Conservation (phyloP, 2,797 vertebrate species). For the Parotocinclus haroldoi region DNA sequence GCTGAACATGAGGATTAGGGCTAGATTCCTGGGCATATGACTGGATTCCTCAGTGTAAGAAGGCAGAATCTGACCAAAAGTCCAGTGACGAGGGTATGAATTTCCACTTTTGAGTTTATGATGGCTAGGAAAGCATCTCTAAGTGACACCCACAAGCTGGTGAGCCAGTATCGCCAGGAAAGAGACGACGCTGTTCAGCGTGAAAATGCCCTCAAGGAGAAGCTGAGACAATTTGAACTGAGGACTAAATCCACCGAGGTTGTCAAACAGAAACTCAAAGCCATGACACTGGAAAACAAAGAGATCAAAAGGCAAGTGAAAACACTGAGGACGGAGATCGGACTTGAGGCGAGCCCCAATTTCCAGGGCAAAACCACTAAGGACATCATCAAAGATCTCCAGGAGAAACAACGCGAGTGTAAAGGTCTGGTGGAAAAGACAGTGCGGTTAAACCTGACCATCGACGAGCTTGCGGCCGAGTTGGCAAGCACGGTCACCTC, state of each 20-base stretch:
- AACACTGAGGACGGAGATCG: constrained; percentile 70
- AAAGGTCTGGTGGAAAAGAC: constrained; percentile 66
- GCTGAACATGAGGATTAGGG: neutral
- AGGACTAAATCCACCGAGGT: constrained; percentile 68
- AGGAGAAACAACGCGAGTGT: constrained; percentile 73
- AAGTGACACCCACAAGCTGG: constrained; percentile 71
- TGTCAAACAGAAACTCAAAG: constrained; percentile 73
- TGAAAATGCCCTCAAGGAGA: constrained; percentile 70
- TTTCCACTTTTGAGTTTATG: constrained; percentile 27
- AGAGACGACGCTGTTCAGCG: constrained; percentile 74
- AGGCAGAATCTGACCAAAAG: neutral
- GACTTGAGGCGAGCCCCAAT: constrained; percentile 70
- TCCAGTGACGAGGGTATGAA: constrained; percentile 1
- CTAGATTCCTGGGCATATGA: constrained; percentile 3
- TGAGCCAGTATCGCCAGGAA: constrained; percentile 77
- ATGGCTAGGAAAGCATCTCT: constrained; percentile 73
- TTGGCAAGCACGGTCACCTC: constrained; percentile 71
- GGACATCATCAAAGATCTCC: constrained; percentile 73
- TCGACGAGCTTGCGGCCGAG: constrained; percentile 71
- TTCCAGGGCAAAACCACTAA: constrained; percentile 76
- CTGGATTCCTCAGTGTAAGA: constrained; percentile 1
- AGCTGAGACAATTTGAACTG: constrained; percentile 67
- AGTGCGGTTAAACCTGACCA: constrained; percentile 65
- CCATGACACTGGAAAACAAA: constrained; percentile 69
- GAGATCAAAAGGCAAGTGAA: constrained; percentile 74